Conservation (phyloP, 2,113 vertebrate species). For the Oriolus oriolus region DNA sequence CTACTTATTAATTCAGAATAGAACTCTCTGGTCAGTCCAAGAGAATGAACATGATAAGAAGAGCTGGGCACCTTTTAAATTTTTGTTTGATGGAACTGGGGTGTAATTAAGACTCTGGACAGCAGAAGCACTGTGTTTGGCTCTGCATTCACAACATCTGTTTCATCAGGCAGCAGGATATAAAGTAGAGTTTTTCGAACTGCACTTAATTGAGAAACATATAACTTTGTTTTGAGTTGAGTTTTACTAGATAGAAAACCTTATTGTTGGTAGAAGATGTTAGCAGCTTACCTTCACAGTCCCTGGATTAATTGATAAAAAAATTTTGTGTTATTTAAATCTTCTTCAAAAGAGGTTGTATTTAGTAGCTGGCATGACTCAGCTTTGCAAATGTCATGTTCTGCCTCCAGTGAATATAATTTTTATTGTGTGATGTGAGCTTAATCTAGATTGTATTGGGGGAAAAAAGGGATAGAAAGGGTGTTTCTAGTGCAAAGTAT, state of each 20-base stretch:
- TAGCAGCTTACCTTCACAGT: not conserved
- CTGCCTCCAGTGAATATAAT: not conserved
- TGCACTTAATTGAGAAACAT: not conserved
- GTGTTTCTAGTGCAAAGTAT: not conserved
- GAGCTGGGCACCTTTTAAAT: not conserved
- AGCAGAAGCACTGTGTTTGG: not conserved
- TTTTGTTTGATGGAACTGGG: not conserved
- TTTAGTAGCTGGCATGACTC: not conserved
- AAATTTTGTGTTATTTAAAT: not conserved
- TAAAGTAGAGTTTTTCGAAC: not conserved
- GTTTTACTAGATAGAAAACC: not conserved
- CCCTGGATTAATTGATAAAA: not conserved
- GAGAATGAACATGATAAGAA: not conserved
- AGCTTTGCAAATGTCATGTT: not conserved
- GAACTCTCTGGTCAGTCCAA: not conserved
- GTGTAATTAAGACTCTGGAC: not conserved
- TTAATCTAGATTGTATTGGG: not conserved
- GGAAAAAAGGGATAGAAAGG: not conserved
- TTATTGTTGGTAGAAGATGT: too few relatives aligned
- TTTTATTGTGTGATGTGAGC: not conserved
- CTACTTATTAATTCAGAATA: not conserved
- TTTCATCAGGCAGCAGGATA: not conserved
- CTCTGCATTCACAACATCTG: not conserved
- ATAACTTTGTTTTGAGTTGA: not conserved
- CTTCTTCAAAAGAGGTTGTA: not conserved